phyloP scores from a whole-genome alignment of 37 sponge, comb jelly and placozoan species.

The Oopsacas minuta region DNA sequence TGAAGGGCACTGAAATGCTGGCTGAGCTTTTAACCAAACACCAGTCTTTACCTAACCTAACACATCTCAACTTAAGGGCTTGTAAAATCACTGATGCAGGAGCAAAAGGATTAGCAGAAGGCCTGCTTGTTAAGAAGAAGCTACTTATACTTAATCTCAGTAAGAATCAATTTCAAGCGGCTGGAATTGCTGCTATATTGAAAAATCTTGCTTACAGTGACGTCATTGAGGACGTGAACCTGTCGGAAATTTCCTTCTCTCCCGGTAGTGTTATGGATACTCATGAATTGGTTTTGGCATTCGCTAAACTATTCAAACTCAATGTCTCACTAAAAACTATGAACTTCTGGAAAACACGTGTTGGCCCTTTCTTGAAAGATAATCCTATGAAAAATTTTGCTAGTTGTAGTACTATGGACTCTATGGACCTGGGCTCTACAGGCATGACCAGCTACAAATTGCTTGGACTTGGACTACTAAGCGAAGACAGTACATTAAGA shows the following conservation, averaged over 20 bases:
- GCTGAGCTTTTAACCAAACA: constrained; percentile 37
- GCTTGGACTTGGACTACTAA: background rate
- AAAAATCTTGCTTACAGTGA: constrained; percentile 27
- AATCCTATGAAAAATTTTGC: constrained; percentile 13
- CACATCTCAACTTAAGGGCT: constrained; percentile 33
- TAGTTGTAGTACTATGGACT: constrained; percentile 11
- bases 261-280: background rate
- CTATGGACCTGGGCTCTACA: constrained; percentile 14
- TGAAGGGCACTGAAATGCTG: constrained; percentile 28
- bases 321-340: constrained; percentile 35
- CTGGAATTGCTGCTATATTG: constrained; percentile 25
- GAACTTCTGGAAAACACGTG: constrained; percentile 26
- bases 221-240: constrained; percentile 28
- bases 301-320: constrained; percentile 28
- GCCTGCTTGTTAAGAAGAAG: constrained; percentile 42
- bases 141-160: constrained; percentile 37
- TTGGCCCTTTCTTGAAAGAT: constrained; percentile 14
- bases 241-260: constrained; percentile 5
- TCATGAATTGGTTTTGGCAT: background rate
- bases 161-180: constrained; percentile 22
- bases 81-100: constrained; percentile 43
- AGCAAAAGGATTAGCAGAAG: constrained; percentile 24
- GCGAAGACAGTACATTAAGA: background rate
- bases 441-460: background rate
- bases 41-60: constrained; percentile 41